Evolutionary conservation across 1,140 invertebrate genomes (phyloP), one percentile per base, ranked within the genome.

Genomic region (Drosophila arizonae): DNA sequence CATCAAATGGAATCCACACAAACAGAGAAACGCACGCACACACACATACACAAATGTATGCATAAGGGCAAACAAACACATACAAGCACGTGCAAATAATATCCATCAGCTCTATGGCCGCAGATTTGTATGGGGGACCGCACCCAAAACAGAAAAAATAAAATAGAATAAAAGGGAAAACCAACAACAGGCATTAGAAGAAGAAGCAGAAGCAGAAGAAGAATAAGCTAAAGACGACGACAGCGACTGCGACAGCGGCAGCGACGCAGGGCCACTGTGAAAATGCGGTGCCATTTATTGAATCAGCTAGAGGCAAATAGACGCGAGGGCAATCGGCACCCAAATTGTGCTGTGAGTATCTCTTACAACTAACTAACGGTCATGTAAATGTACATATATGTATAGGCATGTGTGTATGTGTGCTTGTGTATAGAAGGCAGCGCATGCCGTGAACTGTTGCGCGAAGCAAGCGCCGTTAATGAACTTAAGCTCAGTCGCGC

Each of bases 401-500:
- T 17, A 28, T 56, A 9, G 21, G 21, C 21, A 24, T 24, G 21
- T 24, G 17, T 17, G 28, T 17, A 17, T 21, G 13, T 39, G 36
- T 10, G 24, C 11, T 36, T 55, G 46, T 45, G 46, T 52, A 15
- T 11, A 43, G n/a, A 2, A 57, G 63, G 57, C 72, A 56, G 17
- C 60, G 55, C 46, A 75, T 72, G 73, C 69, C 69, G 54, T 66
- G 77, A 73, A 86, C 82, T 86, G 82, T 86, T 86, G 84, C 82
- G 72, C 76, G 72, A 67, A 76, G 68, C 60, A 54, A 72, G 39
- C 58, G 55, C 55, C 72, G 84, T 86, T 86, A 86, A 86, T 86
- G 82, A 86, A 86, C 82, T 86, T 87, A 87, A 79, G 84, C 80
- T 75, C 63, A 65, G 55, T n/a, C 33, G 33, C 62, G 77, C 66